Percentiles rank a stretch among this genome's conserved stretches.
Conservation (phyloP, 2,888 invertebrate genomes). For the Kuschelorhynchus macadamiae region DNA sequence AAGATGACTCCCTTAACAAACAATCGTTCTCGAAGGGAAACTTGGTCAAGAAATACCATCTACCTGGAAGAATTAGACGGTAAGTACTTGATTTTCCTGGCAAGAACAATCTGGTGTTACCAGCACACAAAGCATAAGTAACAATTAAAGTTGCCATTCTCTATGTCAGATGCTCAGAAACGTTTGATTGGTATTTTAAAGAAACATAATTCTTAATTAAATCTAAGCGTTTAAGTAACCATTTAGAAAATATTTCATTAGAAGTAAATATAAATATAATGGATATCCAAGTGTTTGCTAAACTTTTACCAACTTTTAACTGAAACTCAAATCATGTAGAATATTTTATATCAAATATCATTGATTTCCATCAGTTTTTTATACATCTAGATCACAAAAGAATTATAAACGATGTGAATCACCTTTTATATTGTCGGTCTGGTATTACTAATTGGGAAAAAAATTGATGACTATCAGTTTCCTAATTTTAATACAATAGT, state of each 20-base stretch:
- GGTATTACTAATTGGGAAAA: no score
- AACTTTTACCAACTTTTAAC: constrained; percentile 13
- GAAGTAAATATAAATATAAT: background rate
- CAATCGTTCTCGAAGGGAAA: background rate
- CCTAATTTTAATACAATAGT: no score
- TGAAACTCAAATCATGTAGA: constrained; percentile 4
- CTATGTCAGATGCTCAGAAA: constrained; percentile 12
- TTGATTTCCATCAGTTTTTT: background rate
- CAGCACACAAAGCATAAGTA: constrained; percentile 8
- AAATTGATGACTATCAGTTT: no score
- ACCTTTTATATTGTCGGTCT: no score
- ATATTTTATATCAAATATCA: constrained; percentile 9
- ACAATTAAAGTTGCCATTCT: constrained; percentile 7
- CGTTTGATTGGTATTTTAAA: background rate
- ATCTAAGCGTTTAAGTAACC: background rate
- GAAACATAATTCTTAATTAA: background rate
- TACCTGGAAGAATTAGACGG: background rate
- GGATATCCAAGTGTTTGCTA: constrained; percentile 10
- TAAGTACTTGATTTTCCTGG: constrained; percentile 4
- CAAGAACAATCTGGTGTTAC: constrained; percentile 4
- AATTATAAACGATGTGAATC: no score
- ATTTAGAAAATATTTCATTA: constrained; percentile 2
- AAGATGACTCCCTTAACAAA: no score
- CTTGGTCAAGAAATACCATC: background rate
- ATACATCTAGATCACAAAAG: no score